phyloP scores from a whole-genome alignment of 2,888 invertebrate genomes.

The Chydorus sphaericus region DNA sequence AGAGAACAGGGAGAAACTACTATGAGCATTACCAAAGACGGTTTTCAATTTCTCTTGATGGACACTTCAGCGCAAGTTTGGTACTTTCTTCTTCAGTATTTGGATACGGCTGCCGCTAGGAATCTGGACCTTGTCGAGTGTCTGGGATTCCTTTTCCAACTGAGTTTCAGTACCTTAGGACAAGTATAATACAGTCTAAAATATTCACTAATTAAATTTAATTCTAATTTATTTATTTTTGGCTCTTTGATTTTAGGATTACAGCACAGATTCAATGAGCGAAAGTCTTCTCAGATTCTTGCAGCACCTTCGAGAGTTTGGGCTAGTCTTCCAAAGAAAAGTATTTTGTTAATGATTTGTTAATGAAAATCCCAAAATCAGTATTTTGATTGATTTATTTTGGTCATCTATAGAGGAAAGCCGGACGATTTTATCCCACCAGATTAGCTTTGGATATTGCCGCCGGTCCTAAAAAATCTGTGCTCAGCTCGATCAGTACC shows the following conservation, averaged over 20 bases:
- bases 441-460: slow-evolving; percentile 75
- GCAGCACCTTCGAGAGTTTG: slow-evolving; percentile 92
- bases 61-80: slow-evolving; percentile 89
- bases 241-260: slow-evolving; percentile 47
- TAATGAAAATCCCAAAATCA: background rate
- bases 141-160: slow-evolving; percentile 86
- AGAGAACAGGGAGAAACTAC: slow-evolving; percentile 42
- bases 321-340: slow-evolving; percentile 91
- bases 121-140: slow-evolving; percentile 80
- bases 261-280: slow-evolving; percentile 87
- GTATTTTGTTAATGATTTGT: slow-evolving; percentile 30
- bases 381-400: background rate
- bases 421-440: slow-evolving; percentile 88
- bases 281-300: slow-evolving; percentile 74
- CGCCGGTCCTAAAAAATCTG: slow-evolving; percentile 37
- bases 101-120: slow-evolving; percentile 78
- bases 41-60: slow-evolving; percentile 90
- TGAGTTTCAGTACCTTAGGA: slow-evolving; percentile 86
- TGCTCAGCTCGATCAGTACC: slow-evolving; percentile 20
- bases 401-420: slow-evolving; percentile 48
- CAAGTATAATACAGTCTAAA: slow-evolving; percentile 41
- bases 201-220: background rate
- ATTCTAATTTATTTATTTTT: background rate
- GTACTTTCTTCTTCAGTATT: slow-evolving; percentile 92
- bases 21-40: slow-evolving; percentile 64